Base-by-base conservation (phyloP, 2,888 invertebrate species). In the Halocaridina rubra region DNA sequence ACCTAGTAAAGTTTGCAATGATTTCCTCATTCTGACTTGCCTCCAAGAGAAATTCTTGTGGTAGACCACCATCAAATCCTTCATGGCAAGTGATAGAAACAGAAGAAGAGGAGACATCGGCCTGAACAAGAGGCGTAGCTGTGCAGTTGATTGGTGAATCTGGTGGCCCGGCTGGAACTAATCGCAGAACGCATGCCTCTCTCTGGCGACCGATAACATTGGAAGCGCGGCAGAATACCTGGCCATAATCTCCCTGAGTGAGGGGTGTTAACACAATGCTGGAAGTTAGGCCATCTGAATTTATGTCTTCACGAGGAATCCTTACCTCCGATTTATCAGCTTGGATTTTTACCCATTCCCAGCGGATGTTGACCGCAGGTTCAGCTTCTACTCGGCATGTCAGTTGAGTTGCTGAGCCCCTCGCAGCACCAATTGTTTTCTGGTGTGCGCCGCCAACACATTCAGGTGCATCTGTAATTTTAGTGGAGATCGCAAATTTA, bases 281-380 rank as follows among this genome's bases (percentile, higher is more conserved):
- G 30, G 87, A 85, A 59, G 61, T 61, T 13, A 82, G 57, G 7
- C 87, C 82, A 19, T 69, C 74, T 4, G 27, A 81, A 4, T 39
- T 61, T 22, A 84, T 32, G 13, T 95, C 95, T 57, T 94, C 93
- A 84, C 94, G 93, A 77, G 95, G 94, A 19, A 97, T 95, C 39
- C 89, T 89, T 74, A 89, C 89, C 57, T 89, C 89, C 71, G 90
- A 90, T 2, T 90, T 90, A 13, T 91, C 90, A 86, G 90, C 90
- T 86, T 91, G 91, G 85, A 90, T 89, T 3, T 90, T 89, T 33
- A 46, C 57, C 97, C 97, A 97, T 80, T 95, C 94, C 90, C 97
- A 97, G 91, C 95, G 93, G 16, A 96, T 95, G 90, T 95, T 95
- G 16, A 95, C 46, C 24, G 75, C 93, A 0, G 97, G 97, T 30